Base-by-base conservation (phyloP, 2,888 invertebrate genomes). In the Lepidochrysops patricia region DNA sequence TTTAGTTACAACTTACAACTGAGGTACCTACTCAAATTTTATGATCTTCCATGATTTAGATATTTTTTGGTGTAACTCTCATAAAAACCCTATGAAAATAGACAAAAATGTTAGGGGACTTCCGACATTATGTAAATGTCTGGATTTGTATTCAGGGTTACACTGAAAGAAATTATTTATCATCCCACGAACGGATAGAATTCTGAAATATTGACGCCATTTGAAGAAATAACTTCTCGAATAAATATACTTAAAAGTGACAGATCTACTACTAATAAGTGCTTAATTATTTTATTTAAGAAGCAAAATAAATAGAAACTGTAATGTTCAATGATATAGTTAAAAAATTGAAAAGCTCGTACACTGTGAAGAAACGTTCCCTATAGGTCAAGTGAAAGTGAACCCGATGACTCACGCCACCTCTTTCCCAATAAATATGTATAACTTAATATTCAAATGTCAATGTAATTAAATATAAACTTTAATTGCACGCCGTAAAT, bases 371-470 rank as follows among this genome's bases (percentile, higher is more conserved):
- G 52, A 27, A 52, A 52, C 26, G 5, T 13, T 50, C 52, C 52
- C 54, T 32, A 29, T 35, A 57, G 77, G 73, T 68, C 70, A 71
- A 72, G 84, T 78, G 87, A 87, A 87, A 87, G 87, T 84, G 75
- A 82, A 77, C 71, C 70, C 67, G 73, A 71, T 83, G 82, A 84
- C 71, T 84, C 83, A 84, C 64, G 62, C 63, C 32, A 66, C 70
- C 75, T 73, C 77, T 79, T 76, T 79, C 79, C 76, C 72, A 67
- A 79, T 76, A 76, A 75, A 71, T 75, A 72, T 70, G 29, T 29
- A 52, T 29, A 54, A 27, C 15, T 29, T 9, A 54, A 54, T 19
- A 27, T 54, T 29, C 29, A 29, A 54, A 29, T 32, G 29, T 15
- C 27, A 54, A 52, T 27, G 43, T 23, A 43, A 52, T 32, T 13